Evolutionary conservation across 1,140 invertebrate species (phyloP).

Genomic region (Zaprionus lachaisei): DNA sequence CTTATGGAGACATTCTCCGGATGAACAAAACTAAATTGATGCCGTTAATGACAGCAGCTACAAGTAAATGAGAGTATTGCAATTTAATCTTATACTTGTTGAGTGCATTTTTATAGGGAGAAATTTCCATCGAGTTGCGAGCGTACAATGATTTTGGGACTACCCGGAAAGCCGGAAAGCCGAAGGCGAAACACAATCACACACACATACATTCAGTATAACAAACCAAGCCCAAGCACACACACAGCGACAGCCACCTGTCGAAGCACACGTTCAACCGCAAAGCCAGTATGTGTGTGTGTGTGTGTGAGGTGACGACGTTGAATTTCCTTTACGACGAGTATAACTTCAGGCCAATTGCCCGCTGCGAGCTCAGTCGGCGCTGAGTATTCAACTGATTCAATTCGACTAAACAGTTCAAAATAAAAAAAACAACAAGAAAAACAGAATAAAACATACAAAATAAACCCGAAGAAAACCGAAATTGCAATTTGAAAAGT

Average conservation of each 20-base stretch:
- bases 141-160: slow-evolving; percentile 25
- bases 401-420: slow-evolving; percentile 51
- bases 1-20: slow-evolving; percentile 28
- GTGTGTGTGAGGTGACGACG: slow-evolving; percentile 28
- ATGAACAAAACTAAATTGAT: slow-evolving; percentile 19
- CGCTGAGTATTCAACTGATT: slow-evolving; percentile 76
- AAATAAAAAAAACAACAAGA: slow-evolving; percentile 18
- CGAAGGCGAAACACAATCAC: background rate
- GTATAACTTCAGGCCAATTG: slow-evolving; percentile 82
- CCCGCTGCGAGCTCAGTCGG: slow-evolving; percentile 70
- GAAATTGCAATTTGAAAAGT: slow-evolving; percentile 20
- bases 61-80: background rate
- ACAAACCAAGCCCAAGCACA: slow-evolving; percentile 7
- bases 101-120: slow-evolving; percentile 2
- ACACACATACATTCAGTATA: background rate
- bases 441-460: background rate
- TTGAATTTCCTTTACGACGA: slow-evolving; percentile 73
- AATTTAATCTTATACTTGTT: background rate
- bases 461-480: background rate
- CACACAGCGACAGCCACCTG: slow-evolving; percentile 40
- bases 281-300: slow-evolving; percentile 23
- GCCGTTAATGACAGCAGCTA: slow-evolving; percentile 19
- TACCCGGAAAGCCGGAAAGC: slow-evolving; percentile 40
- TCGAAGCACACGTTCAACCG: slow-evolving; percentile 40
- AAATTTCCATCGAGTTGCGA: background rate